Base-by-base conservation (phyloP, 2,113 vertebrate genomes). In the Hypanus sabinus region DNA sequence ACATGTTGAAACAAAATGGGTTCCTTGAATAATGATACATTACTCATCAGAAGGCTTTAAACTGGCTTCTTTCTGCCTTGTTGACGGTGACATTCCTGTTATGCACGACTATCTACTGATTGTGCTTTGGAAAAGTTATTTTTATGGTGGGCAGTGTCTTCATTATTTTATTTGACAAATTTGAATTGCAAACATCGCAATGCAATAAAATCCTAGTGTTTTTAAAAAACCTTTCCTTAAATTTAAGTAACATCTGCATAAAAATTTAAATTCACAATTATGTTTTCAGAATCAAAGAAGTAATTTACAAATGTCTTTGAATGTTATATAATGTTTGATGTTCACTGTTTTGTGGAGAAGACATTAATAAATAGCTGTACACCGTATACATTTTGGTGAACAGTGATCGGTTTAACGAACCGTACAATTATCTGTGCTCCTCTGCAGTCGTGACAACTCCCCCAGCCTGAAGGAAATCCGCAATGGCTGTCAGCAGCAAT, bases 401-500 rank as follows among this genome's bases (percentile, higher is more conserved):
- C 62, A 88, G 12, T 30, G 6, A n/a, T 33, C 76, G 11, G 30
- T 79, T 79, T 33, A 90, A 65, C 70, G 73, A 38, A 27, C 70
- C 22, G 46, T 73, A 73, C 33, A 79, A 38, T 0, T n/a, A 46
- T 83, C 68, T 73, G n/a, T 87, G n/a, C 4, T 87, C n/a, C n/a
- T 36, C 68, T 94, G 0, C 95, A 99, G 99, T 73, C 98, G 98
- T 3, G 99, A 99, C 97, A 99, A 99, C 95, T 99, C 99, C 16
- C 99, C 99, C 5, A 99, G 99, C 96, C 97, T 99, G 96, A 99
- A 99, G 95, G 99, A 99, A 96, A 99, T 99, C 95, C 96, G 99
- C 76, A 99, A 99, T 0, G 99, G 99, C 94, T 99, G 98, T 96
- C 99, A 99, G 96, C 99, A 99, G 95, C 98, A 98, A 70, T 98